Conservation (phyloP, 2,888 invertebrate genomes). For the Eupelmus urozonus region DNA sequence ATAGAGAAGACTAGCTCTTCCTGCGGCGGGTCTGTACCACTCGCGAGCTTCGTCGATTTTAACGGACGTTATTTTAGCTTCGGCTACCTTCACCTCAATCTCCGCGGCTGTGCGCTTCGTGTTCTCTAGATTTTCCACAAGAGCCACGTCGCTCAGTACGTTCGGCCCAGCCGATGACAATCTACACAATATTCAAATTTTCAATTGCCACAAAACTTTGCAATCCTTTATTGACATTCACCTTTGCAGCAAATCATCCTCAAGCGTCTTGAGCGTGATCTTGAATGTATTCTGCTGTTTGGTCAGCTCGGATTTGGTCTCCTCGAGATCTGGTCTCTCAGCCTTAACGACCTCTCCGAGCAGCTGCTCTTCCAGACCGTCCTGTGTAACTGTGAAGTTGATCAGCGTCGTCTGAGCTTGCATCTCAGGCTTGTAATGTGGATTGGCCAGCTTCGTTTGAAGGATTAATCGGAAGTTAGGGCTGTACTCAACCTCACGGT, state of each 20-base stretch:
- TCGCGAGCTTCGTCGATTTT: conserved; percentile 95
- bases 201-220: neutral
- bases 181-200: conserved; percentile 73
- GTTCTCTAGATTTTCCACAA: conserved; percentile 94
- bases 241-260: conserved; percentile 90
- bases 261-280: conserved; percentile 92
- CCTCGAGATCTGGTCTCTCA: conserved; percentile 94
- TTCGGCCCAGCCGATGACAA: conserved; percentile 94
- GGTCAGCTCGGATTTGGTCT: conserved; percentile 88
- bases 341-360: conserved; percentile 95
- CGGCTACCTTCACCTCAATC: conserved; percentile 90
- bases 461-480: conserved; percentile 89
- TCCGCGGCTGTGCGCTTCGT: conserved; percentile 96
- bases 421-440: conserved; percentile 97
- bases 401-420: conserved; percentile 97
- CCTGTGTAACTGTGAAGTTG: conserved; percentile 95
- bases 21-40: conserved; percentile 91
- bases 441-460: conserved; percentile 96
- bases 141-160: conserved; percentile 91
- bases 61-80: conserved; percentile 90
- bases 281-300: conserved; percentile 97
- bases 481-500: conserved; percentile 94
- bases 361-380: conserved; percentile 95
- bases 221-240: conserved; percentile 53
- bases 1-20: conserved; percentile 92